These are phyloP conservation scores for Drosophila maculinotata DNA, from an alignment of 2,888 invertebrate species.

Conservation along the genomic window DNA sequence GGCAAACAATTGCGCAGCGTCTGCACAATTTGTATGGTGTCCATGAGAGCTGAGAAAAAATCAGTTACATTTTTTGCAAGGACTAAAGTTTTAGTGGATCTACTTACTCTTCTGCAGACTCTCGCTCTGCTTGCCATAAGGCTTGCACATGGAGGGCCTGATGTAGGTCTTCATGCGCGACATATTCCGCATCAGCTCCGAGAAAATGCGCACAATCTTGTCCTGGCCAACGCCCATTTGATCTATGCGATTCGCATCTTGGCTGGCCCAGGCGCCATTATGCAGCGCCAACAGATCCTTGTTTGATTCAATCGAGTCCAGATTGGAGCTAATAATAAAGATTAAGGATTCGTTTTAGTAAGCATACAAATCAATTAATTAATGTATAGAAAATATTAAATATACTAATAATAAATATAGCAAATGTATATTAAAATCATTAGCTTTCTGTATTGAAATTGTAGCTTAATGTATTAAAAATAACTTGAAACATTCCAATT, in stretches of 20 bases:
- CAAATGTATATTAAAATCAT: no score
- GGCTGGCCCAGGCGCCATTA: constrained; percentile 88
- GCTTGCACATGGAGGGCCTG: constrained; percentile 95
- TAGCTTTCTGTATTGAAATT: no score
- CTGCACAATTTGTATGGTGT: constrained; percentile 94
- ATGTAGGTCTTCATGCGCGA: constrained; percentile 95
- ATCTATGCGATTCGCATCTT: constrained; percentile 74
- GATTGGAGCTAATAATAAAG: constrained; percentile 77
- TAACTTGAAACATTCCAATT: no score
- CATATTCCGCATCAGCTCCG: constrained; percentile 95
- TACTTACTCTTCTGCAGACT: constrained; percentile 93
- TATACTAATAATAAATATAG: no score
- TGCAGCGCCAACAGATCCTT: constrained; percentile 89
- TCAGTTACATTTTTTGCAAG: neutral
- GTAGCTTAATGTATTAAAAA: no score
- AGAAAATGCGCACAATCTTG: constrained; percentile 93
- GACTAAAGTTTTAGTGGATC: neutral
- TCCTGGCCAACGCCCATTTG: constrained; percentile 89
- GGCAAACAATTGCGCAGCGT: constrained; percentile 93
- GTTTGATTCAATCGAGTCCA: constrained; percentile 86
- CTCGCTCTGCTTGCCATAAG: constrained; percentile 95
- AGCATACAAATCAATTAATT: no score
- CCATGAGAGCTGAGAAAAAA: constrained; percentile 89
- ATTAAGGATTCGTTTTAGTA: neutral
- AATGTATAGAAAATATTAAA: no score